A percentile compares a stretch with the other conserved stretches of the same genome.
phyloP scores from a whole-genome alignment of 2,797 vertebrate genomes.

The Myotis planiceps region DNA sequence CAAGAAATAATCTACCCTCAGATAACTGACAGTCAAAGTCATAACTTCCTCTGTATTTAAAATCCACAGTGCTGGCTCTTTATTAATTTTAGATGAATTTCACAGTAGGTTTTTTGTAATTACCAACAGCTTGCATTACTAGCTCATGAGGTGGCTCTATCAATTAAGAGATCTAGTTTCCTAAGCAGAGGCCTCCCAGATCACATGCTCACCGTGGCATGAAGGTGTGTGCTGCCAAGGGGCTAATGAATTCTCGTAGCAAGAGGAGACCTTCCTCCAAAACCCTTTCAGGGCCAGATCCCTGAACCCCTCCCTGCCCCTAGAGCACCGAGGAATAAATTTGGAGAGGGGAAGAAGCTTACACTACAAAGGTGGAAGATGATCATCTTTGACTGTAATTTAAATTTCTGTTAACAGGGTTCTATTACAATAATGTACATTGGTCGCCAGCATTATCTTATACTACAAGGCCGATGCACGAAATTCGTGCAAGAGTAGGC shows the following conservation, averaged over 20 bases:
- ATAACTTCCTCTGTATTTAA: constrained; percentile 71
- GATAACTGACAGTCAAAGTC: neutral
- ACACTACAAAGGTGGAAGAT: neutral
- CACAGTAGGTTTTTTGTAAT: constrained; percentile 83
- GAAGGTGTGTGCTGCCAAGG: neutral
- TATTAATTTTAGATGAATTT: constrained; percentile 89
- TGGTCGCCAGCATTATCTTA: neutral
- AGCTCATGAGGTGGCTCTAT: constrained; percentile 40
- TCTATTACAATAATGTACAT: neutral
- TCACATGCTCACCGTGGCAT: neutral
- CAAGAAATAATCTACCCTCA: neutral
- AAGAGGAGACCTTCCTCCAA: neutral
- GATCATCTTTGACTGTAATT: neutral
- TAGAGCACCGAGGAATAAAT: neutral
- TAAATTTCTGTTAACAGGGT: neutral
- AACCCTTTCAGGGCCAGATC: neutral
- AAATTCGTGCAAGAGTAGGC: too few species aligned
- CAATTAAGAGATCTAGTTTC: constrained; percentile 69
- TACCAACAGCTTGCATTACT: constrained; percentile 76
- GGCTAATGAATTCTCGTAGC: neutral
- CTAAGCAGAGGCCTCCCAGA: constrained; percentile 5
- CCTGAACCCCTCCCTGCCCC: neutral
- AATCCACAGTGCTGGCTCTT: constrained; percentile 68
- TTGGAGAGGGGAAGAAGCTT: neutral
- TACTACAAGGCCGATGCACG: too few species aligned